Percentiles rank a stretch among this genome's conserved stretches.
Evolutionary conservation across 2,888 invertebrate species (phyloP).

Genomic region (Cerastoderma edule): DNA sequence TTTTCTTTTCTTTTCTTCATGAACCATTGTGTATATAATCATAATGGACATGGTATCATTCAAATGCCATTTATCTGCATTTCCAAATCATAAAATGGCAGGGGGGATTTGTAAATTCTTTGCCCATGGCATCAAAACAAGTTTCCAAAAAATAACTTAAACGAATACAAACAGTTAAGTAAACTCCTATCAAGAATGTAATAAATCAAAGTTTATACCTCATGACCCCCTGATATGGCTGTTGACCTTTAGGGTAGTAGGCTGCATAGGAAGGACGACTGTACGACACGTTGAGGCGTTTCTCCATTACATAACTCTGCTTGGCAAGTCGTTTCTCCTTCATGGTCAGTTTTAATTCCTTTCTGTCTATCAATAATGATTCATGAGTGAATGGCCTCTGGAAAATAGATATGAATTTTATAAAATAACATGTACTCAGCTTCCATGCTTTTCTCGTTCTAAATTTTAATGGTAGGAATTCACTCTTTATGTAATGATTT

Average conservation of each 20-base stretch:
- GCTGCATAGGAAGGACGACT: constrained; percentile 80
- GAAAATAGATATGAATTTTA: constrained; percentile 39
- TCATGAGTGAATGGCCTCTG: constrained; percentile 95
- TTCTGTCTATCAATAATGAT: constrained; percentile 95
- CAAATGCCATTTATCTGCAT: too few species aligned
- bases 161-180: neutral
- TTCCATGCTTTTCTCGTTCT: too few species aligned
- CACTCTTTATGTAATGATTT: too few species aligned
- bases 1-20: too few species aligned
- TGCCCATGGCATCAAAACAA: too few species aligned
- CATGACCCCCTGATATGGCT: constrained; percentile 52
- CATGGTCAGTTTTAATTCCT: constrained; percentile 96
- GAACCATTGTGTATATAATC: too few species aligned
- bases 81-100: too few species aligned
- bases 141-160: neutral
- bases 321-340: constrained; percentile 97
- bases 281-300: constrained; percentile 86
- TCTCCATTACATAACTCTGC: constrained; percentile 96
- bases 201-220: constrained; percentile 44
- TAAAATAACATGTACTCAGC: too few species aligned
- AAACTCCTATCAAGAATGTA: neutral
- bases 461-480: too few species aligned
- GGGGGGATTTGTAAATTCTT: too few species aligned
- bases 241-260: constrained; percentile 72
- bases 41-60: too few species aligned